These are phyloP conservation scores for Frankliniella fusca DNA, from an alignment of 2,888 invertebrate species.

Conservation along the genomic window DNA sequence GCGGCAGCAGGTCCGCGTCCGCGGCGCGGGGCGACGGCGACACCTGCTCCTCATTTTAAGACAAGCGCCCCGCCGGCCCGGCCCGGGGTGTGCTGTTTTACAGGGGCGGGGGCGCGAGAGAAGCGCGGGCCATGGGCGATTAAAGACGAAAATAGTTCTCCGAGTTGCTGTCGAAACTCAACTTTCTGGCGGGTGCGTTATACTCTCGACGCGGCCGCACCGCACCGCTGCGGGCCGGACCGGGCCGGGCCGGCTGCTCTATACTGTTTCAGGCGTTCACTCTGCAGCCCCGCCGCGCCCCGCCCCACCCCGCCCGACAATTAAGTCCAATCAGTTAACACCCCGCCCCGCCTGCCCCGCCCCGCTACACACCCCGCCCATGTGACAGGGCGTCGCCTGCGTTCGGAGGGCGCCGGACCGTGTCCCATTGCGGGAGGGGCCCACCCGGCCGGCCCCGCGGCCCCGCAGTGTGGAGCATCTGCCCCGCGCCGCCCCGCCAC, in stretches of 20 bases:
- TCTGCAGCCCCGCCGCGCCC: not conserved
- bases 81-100: not conserved
- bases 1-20: no score
- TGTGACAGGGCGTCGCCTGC: not conserved
- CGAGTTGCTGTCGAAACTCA: no score
- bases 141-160: no score
- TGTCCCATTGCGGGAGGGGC: not conserved
- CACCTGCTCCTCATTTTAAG: not conserved
- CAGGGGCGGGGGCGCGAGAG: no score
- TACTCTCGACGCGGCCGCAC: no score
- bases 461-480: not conserved
- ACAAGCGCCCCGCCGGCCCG: not conserved
- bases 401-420: conserved; percentile 8
- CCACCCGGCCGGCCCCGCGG: no score
- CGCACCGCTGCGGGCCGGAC: no score
- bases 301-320: not conserved
- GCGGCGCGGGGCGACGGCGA: no score
- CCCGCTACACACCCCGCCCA: not conserved
- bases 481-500: not conserved
- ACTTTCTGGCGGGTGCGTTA: no score
- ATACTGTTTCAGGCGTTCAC: not conserved
- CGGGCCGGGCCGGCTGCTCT: no score
- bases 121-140: no score
- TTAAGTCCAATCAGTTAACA: conserved; percentile 19
- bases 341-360: not conserved